Conservation (phyloP, 2,888 invertebrate genomes). For the Dione juno region DNA sequence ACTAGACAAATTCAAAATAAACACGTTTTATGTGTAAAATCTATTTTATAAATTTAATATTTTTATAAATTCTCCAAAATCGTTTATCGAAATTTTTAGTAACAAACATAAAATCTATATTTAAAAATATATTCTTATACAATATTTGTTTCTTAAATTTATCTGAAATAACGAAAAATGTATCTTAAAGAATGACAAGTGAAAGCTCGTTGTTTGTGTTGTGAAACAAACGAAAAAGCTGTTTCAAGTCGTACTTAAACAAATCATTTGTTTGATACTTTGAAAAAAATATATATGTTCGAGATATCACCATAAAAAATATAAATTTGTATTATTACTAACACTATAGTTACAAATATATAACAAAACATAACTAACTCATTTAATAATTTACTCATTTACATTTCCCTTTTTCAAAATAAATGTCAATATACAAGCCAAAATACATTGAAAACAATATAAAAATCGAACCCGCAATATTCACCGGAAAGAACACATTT, state of each 20-base stretch:
- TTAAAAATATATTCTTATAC: neutral
- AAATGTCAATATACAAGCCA: neutral
- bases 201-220: constrained; percentile 9
- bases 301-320: neutral
- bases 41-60: neutral
- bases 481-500: neutral
- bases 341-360: neutral
- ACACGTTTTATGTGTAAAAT: neutral
- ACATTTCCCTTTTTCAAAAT: neutral
- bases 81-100: neutral
- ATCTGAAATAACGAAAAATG: neutral
- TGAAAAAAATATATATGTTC: neutral
- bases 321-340: neutral
- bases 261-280: constrained; percentile 3
- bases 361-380: neutral
- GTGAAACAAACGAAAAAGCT: constrained; percentile 10
- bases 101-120: too few species aligned
- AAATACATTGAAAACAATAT: neutral
- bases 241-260: neutral
- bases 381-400: too few species aligned
- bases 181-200: constrained; percentile 1
- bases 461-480: neutral
- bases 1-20: neutral
- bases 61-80: neutral
- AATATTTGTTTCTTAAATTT: neutral